These are phyloP conservation scores for Potamilus streckersoni DNA, from an alignment of 1,140 invertebrate species.

Conservation along the genomic window DNA sequence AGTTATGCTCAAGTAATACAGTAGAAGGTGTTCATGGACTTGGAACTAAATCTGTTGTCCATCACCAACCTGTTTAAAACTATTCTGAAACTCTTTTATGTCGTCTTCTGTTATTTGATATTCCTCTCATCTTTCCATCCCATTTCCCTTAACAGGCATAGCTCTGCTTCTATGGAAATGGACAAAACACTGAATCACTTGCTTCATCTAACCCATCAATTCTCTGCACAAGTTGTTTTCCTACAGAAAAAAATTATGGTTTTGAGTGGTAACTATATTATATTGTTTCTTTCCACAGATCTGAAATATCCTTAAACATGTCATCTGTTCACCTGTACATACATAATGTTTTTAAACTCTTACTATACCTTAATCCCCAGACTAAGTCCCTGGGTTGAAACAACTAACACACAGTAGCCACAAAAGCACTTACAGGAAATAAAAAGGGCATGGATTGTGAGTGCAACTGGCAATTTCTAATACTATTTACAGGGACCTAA, in stretches of 20 bases:
- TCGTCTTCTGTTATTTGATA: slow-evolving; percentile 68
- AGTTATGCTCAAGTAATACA: not conserved
- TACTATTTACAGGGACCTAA: no score
- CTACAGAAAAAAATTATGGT: slow-evolving; percentile 1
- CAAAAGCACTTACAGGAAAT: no score
- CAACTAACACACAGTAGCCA: no score
- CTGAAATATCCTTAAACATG: no score
- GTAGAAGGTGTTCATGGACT: not conserved
- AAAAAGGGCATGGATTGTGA: no score
- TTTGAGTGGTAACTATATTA: no score
- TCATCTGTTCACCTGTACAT: no score
- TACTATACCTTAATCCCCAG: no score
- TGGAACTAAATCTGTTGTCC: not conserved
- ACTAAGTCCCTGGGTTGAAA: no score
- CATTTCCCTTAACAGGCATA: slow-evolving; percentile 65
- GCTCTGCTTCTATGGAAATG: slow-evolving; percentile 67
- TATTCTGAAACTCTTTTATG: slow-evolving; percentile 62
- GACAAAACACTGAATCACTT: slow-evolving; percentile 55
- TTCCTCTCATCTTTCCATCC: slow-evolving; percentile 67
- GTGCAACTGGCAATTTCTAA: no score
- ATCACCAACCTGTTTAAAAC: slow-evolving; percentile 57
- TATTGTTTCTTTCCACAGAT: no score
- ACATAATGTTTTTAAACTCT: no score
- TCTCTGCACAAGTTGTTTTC: slow-evolving; percentile 35
- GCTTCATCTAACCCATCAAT: slow-evolving; percentile 37